These are phyloP conservation scores for Drosophila cognata DNA, from an alignment of 2,888 invertebrate species.

Conservation along the genomic window DNA sequence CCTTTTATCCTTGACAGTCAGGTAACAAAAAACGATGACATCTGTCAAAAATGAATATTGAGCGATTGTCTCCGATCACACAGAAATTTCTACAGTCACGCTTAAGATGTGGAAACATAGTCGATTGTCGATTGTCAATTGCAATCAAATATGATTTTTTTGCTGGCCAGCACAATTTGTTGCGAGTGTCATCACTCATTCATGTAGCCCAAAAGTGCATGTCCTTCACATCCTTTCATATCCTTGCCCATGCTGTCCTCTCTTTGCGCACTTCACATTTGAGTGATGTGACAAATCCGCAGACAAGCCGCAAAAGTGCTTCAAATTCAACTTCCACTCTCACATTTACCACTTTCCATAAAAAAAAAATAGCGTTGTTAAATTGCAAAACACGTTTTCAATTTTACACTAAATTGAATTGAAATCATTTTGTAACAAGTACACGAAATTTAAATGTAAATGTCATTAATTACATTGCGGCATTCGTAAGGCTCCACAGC, in stretches of 20 bases:
- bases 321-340: conserved; percentile 20
- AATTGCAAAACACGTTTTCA: conserved; percentile 68
- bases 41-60: conserved; percentile 71
- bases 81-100: conserved; percentile 63
- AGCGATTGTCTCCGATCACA: conserved; percentile 58
- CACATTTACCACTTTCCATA: conserved; percentile 5
- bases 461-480: conserved; percentile 62
- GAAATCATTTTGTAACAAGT: conserved; percentile 67
- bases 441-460: conserved; percentile 63
- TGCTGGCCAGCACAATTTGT: conserved; percentile 61
- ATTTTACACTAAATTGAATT: conserved; percentile 63
- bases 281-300: conserved; percentile 76
- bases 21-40: conserved; percentile 43
- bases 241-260: not conserved
- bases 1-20: conserved; percentile 44
- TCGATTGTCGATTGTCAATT: conserved; percentile 28
- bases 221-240: conserved; percentile 15
- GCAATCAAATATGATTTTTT: conserved; percentile 45
- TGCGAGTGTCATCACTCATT: conserved; percentile 73
- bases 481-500: conserved; percentile 11
- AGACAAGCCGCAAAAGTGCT: conserved; percentile 69
- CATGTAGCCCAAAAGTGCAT: not conserved
- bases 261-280: conserved; percentile 47
- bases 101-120: conserved; percentile 22
- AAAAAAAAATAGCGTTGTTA: conserved; percentile 20